These are phyloP conservation scores for Calvadosia cruxmelitensis DNA, from an alignment of 30 jellyfish, hydroid and myxozoan species.

Conservation along the genomic window DNA sequence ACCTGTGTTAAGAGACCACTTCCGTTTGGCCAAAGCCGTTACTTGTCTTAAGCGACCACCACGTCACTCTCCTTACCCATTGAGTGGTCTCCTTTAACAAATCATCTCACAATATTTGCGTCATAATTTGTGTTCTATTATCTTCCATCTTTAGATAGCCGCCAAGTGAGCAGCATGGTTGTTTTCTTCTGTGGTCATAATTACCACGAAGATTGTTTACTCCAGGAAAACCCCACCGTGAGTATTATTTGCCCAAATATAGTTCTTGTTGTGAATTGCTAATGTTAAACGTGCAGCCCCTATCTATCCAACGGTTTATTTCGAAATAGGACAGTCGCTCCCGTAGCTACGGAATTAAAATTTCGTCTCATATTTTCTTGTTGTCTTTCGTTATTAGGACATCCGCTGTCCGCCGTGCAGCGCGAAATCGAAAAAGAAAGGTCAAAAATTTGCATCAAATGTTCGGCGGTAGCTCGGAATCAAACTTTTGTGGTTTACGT, in stretches of 20 bases:
- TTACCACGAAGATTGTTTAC: slow-evolving; percentile 54
- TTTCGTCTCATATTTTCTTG: not conserved
- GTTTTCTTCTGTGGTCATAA: slow-evolving; percentile 61
- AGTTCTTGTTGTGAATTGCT: too few species aligned
- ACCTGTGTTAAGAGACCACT: too few species aligned
- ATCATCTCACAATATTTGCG: too few species aligned
- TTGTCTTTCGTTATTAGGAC: not conserved
- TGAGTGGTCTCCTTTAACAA: too few species aligned
- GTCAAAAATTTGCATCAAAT: not conserved
- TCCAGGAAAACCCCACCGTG: not conserved
- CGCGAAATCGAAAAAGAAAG: not conserved
- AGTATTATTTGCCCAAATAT: not conserved
- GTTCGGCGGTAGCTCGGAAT: not conserved
- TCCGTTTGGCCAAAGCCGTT: too few species aligned
- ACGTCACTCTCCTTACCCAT: too few species aligned
- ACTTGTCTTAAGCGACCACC: too few species aligned
- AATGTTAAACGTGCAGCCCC: too few species aligned
- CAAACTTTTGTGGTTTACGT: too few species aligned
- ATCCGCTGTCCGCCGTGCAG: slow-evolving; percentile 2
- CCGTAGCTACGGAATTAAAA: not conserved
- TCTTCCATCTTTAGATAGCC: slow-evolving; percentile 25
- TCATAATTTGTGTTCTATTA: not conserved
- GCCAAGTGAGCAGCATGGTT: slow-evolving; percentile 39
- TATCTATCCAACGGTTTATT: too few species aligned
- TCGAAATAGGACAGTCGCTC: not conserved